Evolutionary conservation across 2,113 vertebrate species (phyloP).

Genomic region (Butorides virescens): DNA sequence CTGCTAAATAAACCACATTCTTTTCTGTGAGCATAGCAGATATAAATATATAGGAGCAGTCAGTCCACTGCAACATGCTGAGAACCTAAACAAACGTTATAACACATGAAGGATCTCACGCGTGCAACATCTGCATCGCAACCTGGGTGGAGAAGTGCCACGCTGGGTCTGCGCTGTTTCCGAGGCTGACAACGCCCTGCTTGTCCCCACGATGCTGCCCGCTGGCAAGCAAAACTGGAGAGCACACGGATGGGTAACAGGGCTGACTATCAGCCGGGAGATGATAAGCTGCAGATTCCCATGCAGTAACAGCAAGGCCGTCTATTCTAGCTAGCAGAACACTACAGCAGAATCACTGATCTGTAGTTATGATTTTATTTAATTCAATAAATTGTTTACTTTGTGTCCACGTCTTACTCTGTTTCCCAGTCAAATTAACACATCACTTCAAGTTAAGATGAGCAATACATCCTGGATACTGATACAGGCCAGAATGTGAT

Average conservation of each 20-base stretch:
- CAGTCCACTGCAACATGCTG: not conserved
- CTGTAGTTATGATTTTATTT: not conserved
- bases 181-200: not conserved
- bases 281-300: not conserved
- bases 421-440: slow-evolving; percentile 31
- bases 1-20: not conserved
- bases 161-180: not conserved
- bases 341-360: not conserved
- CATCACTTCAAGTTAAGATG: not conserved
- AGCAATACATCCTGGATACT: not conserved
- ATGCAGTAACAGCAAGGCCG: not conserved
- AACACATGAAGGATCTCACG: not conserved
- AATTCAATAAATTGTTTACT: not conserved
- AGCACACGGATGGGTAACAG: rapidly evolving
- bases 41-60: not conserved
- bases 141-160: not conserved
- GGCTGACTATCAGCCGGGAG: not conserved
- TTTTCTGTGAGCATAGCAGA: not conserved
- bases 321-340: not conserved
- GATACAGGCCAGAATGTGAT: not conserved
- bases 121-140: not conserved
- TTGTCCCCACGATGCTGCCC: not conserved
- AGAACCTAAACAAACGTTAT: not conserved
- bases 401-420: not conserved
- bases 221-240: not conserved